Percentiles rank a stretch among this genome's conserved stretches.
Conservation (phyloP, 2,113 vertebrate genomes). For the Sinosuthora webbiana region DNA sequence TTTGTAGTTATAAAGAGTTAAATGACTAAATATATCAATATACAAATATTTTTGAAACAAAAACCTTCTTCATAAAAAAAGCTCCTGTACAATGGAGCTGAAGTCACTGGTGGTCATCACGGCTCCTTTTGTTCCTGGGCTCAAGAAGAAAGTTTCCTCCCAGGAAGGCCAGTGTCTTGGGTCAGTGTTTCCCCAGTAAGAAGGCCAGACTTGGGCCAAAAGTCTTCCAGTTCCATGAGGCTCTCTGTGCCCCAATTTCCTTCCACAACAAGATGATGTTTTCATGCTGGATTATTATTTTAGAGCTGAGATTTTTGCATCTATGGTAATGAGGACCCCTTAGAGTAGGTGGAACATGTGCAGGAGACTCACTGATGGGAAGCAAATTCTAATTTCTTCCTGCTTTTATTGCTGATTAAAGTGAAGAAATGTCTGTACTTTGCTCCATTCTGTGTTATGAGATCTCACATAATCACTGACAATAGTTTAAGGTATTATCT, state of each 20-base stretch:
- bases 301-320: not conserved
- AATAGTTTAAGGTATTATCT: constrained; percentile 78
- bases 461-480: constrained; percentile 77
- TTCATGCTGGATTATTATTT: not conserved
- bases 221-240: not conserved
- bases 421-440: constrained; percentile 69
- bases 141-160: not conserved
- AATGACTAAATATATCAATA: not conserved
- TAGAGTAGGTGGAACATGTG: not conserved
- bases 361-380: constrained; percentile 71
- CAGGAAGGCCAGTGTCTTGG: not conserved
- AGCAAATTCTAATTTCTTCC: constrained; percentile 73
- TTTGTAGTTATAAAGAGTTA: not conserved
- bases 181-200: not conserved
- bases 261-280: not conserved
- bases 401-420: constrained; percentile 76
- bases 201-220: not conserved
- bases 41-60: not conserved
- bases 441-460: constrained; percentile 69
- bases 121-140: not conserved
- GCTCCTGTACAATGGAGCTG: not conserved
- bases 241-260: not conserved
- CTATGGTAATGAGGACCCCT: constrained; percentile 13
- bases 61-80: not conserved
- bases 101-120: not conserved